A percentile compares a stretch with the other conserved stretches of the same genome.
phyloP scores from a whole-genome alignment of 2,797 vertebrate species.

The Sciaenops ocellatus region DNA sequence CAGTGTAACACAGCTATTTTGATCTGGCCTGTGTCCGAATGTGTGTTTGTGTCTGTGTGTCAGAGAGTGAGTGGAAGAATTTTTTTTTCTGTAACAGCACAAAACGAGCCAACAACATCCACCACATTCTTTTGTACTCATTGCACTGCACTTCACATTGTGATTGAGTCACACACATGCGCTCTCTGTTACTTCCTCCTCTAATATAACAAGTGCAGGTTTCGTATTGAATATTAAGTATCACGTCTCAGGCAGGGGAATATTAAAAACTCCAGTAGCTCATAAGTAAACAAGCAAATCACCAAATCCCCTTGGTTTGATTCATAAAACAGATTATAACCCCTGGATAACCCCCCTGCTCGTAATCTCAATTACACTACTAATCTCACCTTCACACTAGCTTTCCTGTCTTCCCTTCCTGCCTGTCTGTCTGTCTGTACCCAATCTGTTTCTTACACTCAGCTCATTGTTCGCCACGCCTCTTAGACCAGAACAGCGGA shows the following conservation, averaged over 20 bases:
- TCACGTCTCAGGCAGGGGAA: slow-evolving; percentile 5
- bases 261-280: slow-evolving; percentile 10
- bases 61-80: slow-evolving; percentile 1
- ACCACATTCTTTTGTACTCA: not conserved
- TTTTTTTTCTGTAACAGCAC: slow-evolving; percentile 2
- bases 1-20: slow-evolving; percentile 52
- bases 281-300: slow-evolving; percentile 6
- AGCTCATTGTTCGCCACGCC: slow-evolving; percentile 56
- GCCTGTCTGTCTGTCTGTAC: slow-evolving; percentile 37
- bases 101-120: slow-evolving; percentile 19
- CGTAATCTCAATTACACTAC: slow-evolving; percentile 62
- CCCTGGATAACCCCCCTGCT: slow-evolving; percentile 29
- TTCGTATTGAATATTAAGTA: slow-evolving; percentile 36
- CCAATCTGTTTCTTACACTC: slow-evolving; percentile 53
- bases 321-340: slow-evolving; percentile 53
- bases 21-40: slow-evolving; percentile 50
- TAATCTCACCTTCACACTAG: slow-evolving; percentile 69
- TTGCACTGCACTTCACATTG: slow-evolving; percentile 16
- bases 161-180: slow-evolving; percentile 4
- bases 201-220: slow-evolving; percentile 29
- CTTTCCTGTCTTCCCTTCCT: slow-evolving; percentile 23
- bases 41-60: slow-evolving; percentile 38
- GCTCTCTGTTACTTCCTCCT: not conserved
- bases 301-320: slow-evolving; percentile 36
- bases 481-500: slow-evolving; percentile 56